These are phyloP conservation scores for Zele albiditarsus DNA, from an alignment of 2,888 invertebrate genomes.

Conservation along the genomic window DNA sequence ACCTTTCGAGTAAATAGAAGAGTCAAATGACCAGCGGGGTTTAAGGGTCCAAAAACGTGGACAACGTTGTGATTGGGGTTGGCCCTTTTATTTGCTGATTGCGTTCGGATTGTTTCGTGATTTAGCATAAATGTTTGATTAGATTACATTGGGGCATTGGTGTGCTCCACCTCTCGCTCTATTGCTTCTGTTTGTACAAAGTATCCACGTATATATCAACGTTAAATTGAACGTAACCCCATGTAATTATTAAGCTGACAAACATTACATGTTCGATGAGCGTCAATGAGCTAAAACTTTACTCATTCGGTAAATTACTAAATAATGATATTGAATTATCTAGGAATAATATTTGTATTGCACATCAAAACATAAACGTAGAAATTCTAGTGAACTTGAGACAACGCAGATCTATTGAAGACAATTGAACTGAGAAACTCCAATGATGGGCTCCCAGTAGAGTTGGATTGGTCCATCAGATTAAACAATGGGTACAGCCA, in stretches of 20 bases:
- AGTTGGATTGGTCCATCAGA: constrained; percentile 64
- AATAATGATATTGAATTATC: not conserved
- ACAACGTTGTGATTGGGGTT: constrained; percentile 36
- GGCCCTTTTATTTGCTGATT: constrained; percentile 73
- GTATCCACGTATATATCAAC: constrained; percentile 56
- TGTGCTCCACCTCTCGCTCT: constrained; percentile 32
- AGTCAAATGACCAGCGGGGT: constrained; percentile 72
- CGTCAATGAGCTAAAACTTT: constrained; percentile 11
- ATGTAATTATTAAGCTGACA: constrained; percentile 65
- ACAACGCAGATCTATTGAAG: not conserved
- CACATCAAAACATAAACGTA: not conserved
- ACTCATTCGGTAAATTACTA: not conserved
- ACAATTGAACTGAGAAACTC: constrained; percentile 12
- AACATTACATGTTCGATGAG: constrained; percentile 44
- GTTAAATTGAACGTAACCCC: constrained; percentile 58
- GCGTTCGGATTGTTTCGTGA: constrained; percentile 73
- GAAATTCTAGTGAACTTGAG: constrained; percentile 5
- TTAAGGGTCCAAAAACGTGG: constrained; percentile 60
- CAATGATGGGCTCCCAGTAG: constrained; percentile 16
- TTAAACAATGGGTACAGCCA: constrained; percentile 69
- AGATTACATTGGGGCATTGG: constrained; percentile 60
- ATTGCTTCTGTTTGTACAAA: constrained; percentile 58
- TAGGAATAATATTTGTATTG: constrained; percentile 10
- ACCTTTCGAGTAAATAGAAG: constrained; percentile 68
- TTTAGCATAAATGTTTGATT: constrained; percentile 74